Conservation (phyloP, 2,888 invertebrate genomes). For the Apamea sordens region DNA sequence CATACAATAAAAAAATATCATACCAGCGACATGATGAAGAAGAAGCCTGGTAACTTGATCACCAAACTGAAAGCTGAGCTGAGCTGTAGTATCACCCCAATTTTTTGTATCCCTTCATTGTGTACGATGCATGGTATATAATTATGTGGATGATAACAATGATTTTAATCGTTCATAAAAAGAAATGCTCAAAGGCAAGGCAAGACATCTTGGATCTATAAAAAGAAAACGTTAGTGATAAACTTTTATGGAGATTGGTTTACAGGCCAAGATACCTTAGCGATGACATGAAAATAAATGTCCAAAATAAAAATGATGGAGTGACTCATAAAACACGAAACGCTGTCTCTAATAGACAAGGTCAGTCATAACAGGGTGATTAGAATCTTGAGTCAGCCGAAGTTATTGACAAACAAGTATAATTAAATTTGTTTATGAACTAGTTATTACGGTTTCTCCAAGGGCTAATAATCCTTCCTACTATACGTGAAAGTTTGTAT, state of each 20-base stretch:
- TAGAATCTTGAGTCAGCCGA: neutral
- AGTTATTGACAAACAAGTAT: neutral
- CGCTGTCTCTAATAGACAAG: neutral
- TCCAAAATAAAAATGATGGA: conserved; percentile 12
- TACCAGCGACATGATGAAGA: too few species aligned
- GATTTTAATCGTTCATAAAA: neutral
- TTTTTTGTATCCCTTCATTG: too few species aligned
- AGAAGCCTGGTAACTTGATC: too few species aligned
- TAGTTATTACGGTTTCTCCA: neutral
- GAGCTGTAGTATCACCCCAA: neutral
- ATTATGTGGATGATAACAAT: neutral
- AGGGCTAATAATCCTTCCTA: neutral
- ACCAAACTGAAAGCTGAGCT: too few species aligned
- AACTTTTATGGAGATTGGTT: neutral
- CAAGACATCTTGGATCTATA: neutral
- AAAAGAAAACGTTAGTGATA: neutral
- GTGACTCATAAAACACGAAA: conserved; percentile 6
- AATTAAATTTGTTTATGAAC: neutral
- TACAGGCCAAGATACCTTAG: neutral
- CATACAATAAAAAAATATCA: too few species aligned
- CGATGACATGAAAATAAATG: neutral
- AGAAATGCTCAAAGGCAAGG: neutral
- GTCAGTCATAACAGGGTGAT: conserved; percentile 5
- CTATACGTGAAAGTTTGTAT: too few species aligned
- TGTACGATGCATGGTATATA: neutral